Base-by-base conservation (phyloP, 2,797 vertebrate genomes). In the Xiphorhynchus erythropygius region DNA sequence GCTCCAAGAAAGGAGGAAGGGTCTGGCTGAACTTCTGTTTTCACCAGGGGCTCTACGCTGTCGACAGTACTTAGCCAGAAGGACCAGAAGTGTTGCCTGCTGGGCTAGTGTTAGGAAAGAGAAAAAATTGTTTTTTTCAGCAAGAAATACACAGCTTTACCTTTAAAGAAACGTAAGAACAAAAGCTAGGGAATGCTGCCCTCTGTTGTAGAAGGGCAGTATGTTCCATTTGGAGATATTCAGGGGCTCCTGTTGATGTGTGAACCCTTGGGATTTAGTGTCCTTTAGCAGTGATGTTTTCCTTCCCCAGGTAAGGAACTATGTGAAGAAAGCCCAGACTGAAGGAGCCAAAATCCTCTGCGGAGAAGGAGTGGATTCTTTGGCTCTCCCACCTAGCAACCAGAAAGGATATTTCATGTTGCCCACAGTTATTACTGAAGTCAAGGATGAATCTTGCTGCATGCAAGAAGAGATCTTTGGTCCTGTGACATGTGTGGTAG, bases 391-490 rank as follows among this genome's bases (percentile, higher is more conserved):
- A 1, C 6, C 94, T 35, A 62, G 47, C 86, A 98, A 99, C 84
- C 84, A 95, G 44, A 97, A 92, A 6, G 99, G 99, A 82, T 99
- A 99, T 96, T 99, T 99, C 91, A 99, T 99, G 99, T 97, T 98
- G 24, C 98, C 99, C 32, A 99, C 99, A 0, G 97, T 99, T 87
- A 98, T 99, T 96, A 95, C 98, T 1, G 98, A 98, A 75, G 56
- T 99, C 18, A 93, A 97, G 5, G 98, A 99, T 82, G 96, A 97
- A 50, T 99, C 99, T 41, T 95, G 97, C 22, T 98, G 99, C 94
- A 99, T 99, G 98, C 99, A 99, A 97, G 99, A 99, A 92, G 99
- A 99, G 98, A 99, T 99, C 94, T 99, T 99, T 55, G 99, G 99
- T 39, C 99, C 99, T 1, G 98, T 99, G 95, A 98, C 98, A 4